These are phyloP conservation scores for Crematogaster levior DNA, from an alignment of 2,888 invertebrate genomes.

Conservation along the genomic window DNA sequence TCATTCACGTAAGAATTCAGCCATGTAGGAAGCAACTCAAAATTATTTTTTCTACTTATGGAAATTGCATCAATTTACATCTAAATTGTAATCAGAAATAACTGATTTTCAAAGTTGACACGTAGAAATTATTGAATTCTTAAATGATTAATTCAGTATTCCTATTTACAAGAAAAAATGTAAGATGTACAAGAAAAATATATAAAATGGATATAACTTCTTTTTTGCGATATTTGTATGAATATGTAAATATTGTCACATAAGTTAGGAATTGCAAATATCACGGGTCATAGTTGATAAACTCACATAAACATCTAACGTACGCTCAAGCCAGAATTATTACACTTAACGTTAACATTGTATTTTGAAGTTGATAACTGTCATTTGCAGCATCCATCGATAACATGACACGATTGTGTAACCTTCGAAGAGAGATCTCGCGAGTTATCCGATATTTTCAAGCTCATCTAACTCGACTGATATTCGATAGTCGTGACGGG, in stretches of 20 bases:
- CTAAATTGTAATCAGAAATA: background rate
- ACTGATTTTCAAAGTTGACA: background rate
- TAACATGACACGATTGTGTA: background rate
- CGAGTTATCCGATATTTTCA: conserved; percentile 27
- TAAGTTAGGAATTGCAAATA: conserved; percentile 18
- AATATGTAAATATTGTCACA: background rate
- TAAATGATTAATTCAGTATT: background rate
- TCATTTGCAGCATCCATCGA: background rate
- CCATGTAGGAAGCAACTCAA: background rate
- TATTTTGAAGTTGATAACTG: conserved; percentile 21
- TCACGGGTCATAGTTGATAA: background rate
- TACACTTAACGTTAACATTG: background rate
- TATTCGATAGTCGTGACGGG: conserved; percentile 15
- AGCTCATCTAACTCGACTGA: conserved; percentile 23
- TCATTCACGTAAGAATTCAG: conserved; percentile 14
- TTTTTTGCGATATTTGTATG: background rate
- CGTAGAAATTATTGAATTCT: background rate
- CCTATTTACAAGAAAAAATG: too few species aligned
- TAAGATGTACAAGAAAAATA: background rate
- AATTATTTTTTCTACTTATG: background rate
- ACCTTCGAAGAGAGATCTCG: conserved; percentile 13
- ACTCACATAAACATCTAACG: background rate
- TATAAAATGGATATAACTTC: background rate
- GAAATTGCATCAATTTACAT: too few species aligned
- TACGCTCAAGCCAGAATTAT: background rate